Base-by-base conservation (phyloP, 2,888 invertebrate genomes). In the Priocnemis perturbator region DNA sequence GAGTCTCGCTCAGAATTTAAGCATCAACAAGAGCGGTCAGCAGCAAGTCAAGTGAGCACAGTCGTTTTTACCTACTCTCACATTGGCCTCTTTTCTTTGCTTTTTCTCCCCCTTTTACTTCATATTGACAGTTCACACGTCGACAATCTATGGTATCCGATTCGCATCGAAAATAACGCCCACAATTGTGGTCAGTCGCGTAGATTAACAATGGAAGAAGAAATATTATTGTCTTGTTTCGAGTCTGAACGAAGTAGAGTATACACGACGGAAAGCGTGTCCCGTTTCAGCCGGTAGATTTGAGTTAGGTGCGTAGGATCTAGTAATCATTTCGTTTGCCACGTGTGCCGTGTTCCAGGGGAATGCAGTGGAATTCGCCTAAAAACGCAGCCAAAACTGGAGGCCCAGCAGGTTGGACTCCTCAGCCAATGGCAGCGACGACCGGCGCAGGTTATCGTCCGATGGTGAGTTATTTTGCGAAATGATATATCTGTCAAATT, bases 361-460 rank as follows among this genome's bases (percentile, higher is more conserved):
- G 95, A 86, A 94, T 96, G 91, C 95, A 96, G 91, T 96, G 96
- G 96, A 96, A 95, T 90, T 96, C 96, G 71, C 96, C 96, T 76
- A 96, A 96, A 91, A 95, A 95, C 89, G 93, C 94, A 70, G 94
- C 95, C 77, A 96, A 96, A 91, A 92, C 95, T 48, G 94, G 94
- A 80, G 91, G 90, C 59, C 85, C 85, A 5, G 91, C 91, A 84
- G 93, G 94, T 78, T 96, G 96, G 96, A 94, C 93, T 81, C 96
- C 96, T 74, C 96, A 96, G 89, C 96, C 96, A 48, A 95, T 96
- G 94, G 95, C 95, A 83, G 95, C 95, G 70, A 96, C 96, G 74
- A 96, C 96, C 67, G 95, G 96, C 83, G 95, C 94, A 73, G 95
- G 95, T 82, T 96, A 96, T 90, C 92, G 95, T 89, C 96, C 96